Percentiles rank a stretch among this genome's conserved stretches.
Evolutionary conservation across 2,888 invertebrate genomes (phyloP).

Genomic region (Mimachlamys varia): DNA sequence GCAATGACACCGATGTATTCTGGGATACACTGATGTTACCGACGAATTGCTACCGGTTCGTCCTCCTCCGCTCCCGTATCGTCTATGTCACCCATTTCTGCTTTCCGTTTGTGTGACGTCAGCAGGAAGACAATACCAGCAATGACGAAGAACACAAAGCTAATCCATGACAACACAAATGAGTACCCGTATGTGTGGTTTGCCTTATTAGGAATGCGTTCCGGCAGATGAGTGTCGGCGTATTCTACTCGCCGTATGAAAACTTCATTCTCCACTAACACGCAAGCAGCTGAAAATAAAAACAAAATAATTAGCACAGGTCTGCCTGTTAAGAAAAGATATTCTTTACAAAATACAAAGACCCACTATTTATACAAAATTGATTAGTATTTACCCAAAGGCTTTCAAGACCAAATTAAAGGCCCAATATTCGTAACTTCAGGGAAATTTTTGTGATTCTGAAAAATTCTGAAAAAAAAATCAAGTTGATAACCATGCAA

Average conservation of each 20-base stretch:
- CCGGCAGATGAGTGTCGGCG: slow-evolving; percentile 86
- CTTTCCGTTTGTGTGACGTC: slow-evolving; percentile 92
- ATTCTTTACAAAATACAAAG: too few relatives aligned
- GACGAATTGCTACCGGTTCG: slow-evolving; percentile 90
- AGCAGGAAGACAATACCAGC: slow-evolving; percentile 89
- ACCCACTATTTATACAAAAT: too few relatives aligned
- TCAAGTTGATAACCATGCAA: too few relatives aligned
- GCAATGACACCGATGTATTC: not conserved
- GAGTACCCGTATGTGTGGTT: slow-evolving; percentile 86
- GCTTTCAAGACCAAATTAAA: too few relatives aligned
- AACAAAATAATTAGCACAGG: not conserved
- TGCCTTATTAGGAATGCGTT: slow-evolving; percentile 87
- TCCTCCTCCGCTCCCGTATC: slow-evolving; percentile 91
- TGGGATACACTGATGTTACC: slow-evolving; percentile 65
- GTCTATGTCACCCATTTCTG: slow-evolving; percentile 91
- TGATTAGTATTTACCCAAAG: too few relatives aligned
- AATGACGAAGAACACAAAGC: slow-evolving; percentile 87
- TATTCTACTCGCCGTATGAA: slow-evolving; percentile 89
- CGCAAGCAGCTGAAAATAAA: slow-evolving; percentile 86
- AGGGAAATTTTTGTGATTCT: too few relatives aligned
- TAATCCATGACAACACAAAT: slow-evolving; percentile 86
- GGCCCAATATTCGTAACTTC: too few relatives aligned
- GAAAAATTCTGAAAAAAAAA: too few relatives aligned
- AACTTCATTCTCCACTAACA: slow-evolving; percentile 92
- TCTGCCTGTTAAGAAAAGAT: not conserved